Percentiles rank a stretch among this genome's conserved stretches.
These are phyloP conservation scores for Eulimnadia texana DNA, from an alignment of 1,140 invertebrate species.

Conservation along the genomic window DNA sequence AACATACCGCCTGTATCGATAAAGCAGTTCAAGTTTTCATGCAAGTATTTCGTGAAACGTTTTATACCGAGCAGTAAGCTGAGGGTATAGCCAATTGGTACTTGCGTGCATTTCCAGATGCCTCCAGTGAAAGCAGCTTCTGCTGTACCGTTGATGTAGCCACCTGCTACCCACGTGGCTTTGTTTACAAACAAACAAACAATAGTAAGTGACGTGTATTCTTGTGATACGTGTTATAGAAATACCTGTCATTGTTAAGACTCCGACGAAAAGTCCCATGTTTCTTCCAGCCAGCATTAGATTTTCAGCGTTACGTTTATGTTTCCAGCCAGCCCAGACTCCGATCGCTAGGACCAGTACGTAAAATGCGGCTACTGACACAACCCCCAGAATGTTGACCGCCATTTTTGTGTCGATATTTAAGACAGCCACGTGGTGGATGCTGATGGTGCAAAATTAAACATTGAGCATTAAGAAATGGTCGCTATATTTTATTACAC, in stretches of 20 bases:
- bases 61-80: conserved; percentile 58
- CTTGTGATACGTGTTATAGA: neutral
- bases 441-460: too few species aligned
- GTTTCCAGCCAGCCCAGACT: conserved; percentile 54
- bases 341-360: conserved; percentile 48
- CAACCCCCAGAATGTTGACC: conserved; percentile 44
- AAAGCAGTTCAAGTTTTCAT: neutral
- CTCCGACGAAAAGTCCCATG: conserved; percentile 11
- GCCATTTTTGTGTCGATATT: conserved; percentile 2
- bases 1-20: conserved; percentile 48
- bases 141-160: conserved; percentile 68
- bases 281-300: conserved; percentile 10
- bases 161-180: conserved; percentile 70
- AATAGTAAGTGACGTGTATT: too few species aligned
- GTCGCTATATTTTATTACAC: too few species aligned
- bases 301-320: conserved; percentile 29
- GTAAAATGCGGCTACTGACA: conserved; percentile 55
- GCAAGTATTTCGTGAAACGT: too few species aligned
- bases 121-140: conserved; percentile 54
- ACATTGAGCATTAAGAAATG: too few species aligned
- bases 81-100: conserved; percentile 63
- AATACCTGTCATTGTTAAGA: conserved; percentile 15
- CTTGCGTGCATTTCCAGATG: conserved; percentile 54
- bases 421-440: too few species aligned
- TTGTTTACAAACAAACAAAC: too few species aligned